Percentiles rank a stretch among this genome's conserved stretches.
Conservation (phyloP, 2,888 invertebrate genomes). For the Leistus spinibarbis region DNA sequence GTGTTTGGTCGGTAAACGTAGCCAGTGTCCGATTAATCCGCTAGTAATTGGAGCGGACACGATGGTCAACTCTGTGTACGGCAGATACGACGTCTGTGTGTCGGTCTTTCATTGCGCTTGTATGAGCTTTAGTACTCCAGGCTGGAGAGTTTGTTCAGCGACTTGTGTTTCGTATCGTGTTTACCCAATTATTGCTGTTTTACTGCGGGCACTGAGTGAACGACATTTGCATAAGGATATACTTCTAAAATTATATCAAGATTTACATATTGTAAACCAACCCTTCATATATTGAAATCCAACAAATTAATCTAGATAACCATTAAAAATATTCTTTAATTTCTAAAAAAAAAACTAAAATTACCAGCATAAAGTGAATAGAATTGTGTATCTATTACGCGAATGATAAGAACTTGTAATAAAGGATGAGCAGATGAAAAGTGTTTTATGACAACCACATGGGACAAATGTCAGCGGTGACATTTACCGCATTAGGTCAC, state of each 20-base stretch:
- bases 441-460: too few relatives aligned
- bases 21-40: slow-evolving; percentile 1
- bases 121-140: neutral
- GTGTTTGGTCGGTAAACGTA: slow-evolving; percentile 1
- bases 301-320: too few relatives aligned
- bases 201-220: neutral
- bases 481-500: too few relatives aligned
- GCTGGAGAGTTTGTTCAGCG: neutral
- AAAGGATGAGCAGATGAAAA: too few relatives aligned
- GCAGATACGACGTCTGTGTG: neutral
- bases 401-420: too few relatives aligned
- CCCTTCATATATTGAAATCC: too few relatives aligned
- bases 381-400: too few relatives aligned
- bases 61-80: slow-evolving; percentile 7
- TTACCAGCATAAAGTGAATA: too few relatives aligned
- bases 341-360: too few relatives aligned
- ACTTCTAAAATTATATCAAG: neutral
- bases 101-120: neutral
- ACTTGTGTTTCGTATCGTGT: neutral
- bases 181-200: neutral
- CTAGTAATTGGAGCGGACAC: slow-evolving; percentile 11
- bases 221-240: neutral
- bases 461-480: too few relatives aligned
- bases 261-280: too few relatives aligned
- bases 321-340: too few relatives aligned